These are phyloP conservation scores for Prionailurus bengalensis DNA, from an alignment of 2,113 vertebrate species.

Conservation along the genomic window DNA sequence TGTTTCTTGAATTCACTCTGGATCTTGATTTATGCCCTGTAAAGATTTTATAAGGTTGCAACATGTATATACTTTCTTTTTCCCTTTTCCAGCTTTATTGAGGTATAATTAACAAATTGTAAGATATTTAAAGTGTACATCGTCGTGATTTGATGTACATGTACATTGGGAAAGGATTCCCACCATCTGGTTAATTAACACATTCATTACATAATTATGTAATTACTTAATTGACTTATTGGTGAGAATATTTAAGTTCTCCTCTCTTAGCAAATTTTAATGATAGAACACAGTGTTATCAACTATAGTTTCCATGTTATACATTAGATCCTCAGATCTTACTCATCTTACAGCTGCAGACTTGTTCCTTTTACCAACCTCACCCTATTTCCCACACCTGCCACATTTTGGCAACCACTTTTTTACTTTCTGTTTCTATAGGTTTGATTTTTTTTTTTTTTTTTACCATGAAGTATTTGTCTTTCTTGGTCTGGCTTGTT, in stretches of 20 bases:
- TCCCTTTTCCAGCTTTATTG: background rate
- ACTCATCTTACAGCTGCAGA: background rate
- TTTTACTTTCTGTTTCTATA: background rate
- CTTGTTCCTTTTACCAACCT: background rate
- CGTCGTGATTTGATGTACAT: background rate
- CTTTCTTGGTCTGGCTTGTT: background rate
- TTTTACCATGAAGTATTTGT: background rate
- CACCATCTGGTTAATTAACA: background rate
- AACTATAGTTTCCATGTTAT: background rate
- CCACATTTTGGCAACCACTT: background rate
- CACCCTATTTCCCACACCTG: background rate
- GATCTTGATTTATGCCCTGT: background rate
- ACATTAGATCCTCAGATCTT: background rate
- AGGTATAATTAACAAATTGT: background rate
- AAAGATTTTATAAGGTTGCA: conserved; percentile 7
- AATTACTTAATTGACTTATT: background rate
- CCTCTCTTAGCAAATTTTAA: background rate
- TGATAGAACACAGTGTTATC: background rate
- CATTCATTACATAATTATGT: background rate
- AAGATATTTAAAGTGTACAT: background rate
- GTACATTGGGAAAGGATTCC: background rate
- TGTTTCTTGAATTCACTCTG: conserved; percentile 17
- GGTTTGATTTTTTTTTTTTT: background rate
- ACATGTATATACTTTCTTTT: background rate
- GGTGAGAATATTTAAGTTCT: background rate